Evolutionary conservation across 2,113 vertebrate species (phyloP), one percentile per base, ranked within the genome.

Genomic region (Urocitellus parryii): DNA sequence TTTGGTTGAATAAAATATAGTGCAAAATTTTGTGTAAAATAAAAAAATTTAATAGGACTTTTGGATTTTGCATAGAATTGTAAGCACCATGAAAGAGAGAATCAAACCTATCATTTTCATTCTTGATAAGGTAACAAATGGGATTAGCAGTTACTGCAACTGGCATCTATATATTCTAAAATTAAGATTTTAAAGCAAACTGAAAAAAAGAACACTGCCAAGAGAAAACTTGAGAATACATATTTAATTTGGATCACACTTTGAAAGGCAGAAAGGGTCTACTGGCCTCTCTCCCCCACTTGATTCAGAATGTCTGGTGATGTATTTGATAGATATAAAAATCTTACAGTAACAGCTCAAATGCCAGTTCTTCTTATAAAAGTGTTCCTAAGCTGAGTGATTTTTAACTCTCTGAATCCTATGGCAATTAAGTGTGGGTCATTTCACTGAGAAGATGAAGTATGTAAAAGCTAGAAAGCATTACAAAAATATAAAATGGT

Each of bases 101-200:
- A 73, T 51, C 16, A 80, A 68, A 72, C 6, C 29, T 42, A 90
- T 16, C 76, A 0, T 63, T 48, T 80, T 80, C 0, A 67, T 48
- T 84, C 56, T 48, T 12, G 34, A 3, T 32, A 90, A 88, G 22
- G 39, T 25, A 90, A 27, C 61, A 37, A 39, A 85, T 20, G 34
- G 39, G 39, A 53, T 51, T 7, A 72, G 29, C 2, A 72, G 13
- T 10, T 65, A 13, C 25, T 79, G 0, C 3, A 56, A 65, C 2
- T 83, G 2, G 1, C 11, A 86, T 9, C 53, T 88, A n/a, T 6
- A 8, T 94, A 27, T 25, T 79, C 22, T 79, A 82, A 51, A 13
- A 18, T 78, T 53, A 25, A 12, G 42, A 82, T 91, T 84, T 94
- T 61, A 94, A 95, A 37, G 22, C n/a, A 92, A 80, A 76, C 13